These are phyloP conservation scores for Petrophora chlorosata DNA, from an alignment of 2,888 invertebrate species.

Conservation along the genomic window DNA sequence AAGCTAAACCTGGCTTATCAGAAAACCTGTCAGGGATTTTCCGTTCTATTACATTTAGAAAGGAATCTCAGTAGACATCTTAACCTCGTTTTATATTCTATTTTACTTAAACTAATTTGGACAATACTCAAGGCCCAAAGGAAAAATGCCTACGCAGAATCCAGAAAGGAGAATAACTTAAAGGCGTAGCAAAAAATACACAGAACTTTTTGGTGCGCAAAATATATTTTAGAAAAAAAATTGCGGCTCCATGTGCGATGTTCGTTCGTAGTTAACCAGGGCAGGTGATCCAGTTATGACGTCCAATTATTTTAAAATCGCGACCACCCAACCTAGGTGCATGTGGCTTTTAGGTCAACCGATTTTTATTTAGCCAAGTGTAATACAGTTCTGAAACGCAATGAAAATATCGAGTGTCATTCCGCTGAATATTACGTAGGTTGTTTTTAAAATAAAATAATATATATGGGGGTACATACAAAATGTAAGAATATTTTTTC, in stretches of 20 bases:
- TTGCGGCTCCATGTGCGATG: slow-evolving; percentile 1
- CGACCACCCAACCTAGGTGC: slow-evolving; percentile 32
- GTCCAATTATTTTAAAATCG: slow-evolving; percentile 64
- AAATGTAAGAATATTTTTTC: too few relatives aligned
- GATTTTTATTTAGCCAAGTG: too few relatives aligned
- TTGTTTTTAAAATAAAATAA: too few relatives aligned
- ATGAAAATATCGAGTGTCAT: too few relatives aligned
- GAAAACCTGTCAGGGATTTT: too few relatives aligned
- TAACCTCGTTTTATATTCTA: too few relatives aligned
- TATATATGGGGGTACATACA: too few relatives aligned
- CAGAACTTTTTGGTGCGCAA: background rate
- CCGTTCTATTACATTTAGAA: too few relatives aligned
- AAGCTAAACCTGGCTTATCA: too few relatives aligned
- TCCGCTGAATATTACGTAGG: too few relatives aligned
- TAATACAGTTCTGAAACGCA: too few relatives aligned
- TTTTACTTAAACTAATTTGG: slow-evolving; percentile 9
- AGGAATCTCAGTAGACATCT: too few relatives aligned
- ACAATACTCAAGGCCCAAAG: slow-evolving; percentile 1
- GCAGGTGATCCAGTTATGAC: slow-evolving; percentile 51
- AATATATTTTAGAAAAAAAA: slow-evolving; percentile 1
- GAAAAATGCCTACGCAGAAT: background rate
- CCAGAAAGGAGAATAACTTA: background rate
- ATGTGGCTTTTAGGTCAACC: slow-evolving; percentile 5
- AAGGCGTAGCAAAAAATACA: background rate
- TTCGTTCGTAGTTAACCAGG: slow-evolving; percentile 27